Evolutionary conservation across 1,140 invertebrate genomes (phyloP), one percentile per base, ranked within the genome.

Genomic region (Rhopalosiphum maidis): DNA sequence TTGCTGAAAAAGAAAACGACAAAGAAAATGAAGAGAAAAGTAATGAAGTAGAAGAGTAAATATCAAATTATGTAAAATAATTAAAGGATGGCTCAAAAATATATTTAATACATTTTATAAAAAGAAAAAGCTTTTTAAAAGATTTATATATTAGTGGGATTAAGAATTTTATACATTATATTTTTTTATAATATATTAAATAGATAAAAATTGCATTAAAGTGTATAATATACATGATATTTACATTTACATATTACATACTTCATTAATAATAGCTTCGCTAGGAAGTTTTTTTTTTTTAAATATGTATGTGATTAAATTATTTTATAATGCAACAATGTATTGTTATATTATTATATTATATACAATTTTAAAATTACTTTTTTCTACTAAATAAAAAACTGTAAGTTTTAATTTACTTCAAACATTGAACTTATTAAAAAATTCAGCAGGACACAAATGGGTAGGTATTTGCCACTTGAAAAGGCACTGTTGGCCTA

Each of bases 291-390:
- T 3, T 48, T 48, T 48, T 48, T 18, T 18, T 51, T 21, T 21
- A 1, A 18, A 18, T 9, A 83, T 83, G 21, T 37, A 23, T 41
- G 7, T 22, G 37, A 41, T 41, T 41, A 7, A 83, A 83, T 83
- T 1, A 83, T 41, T 83, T 83, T 37, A 83, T 37, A 83, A 83
- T 83, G 4, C 30, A 68, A n/a, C 60, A n/a, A 77, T 77, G n/a
- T 77, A n/a, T 77, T n/a, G 60, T 77, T 77, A n/a, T 77, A n/a
- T n/a, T n/a, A 77, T 77, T 77, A 60, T 30, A 55, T 55, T 55
- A 7, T 77, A 21, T 77, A 77, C 60, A 15, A n/a, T 77, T 77
- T 77, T 77, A 18, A n/a, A n/a, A n/a, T 77, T 18, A 68, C 0
- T n/a, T 77, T n/a, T 77, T 77, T n/a, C n/a, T 77, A 77, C 15